phyloP scores from a whole-genome alignment of 2,797 vertebrate genomes.

The Microhierax caerulescens region DNA sequence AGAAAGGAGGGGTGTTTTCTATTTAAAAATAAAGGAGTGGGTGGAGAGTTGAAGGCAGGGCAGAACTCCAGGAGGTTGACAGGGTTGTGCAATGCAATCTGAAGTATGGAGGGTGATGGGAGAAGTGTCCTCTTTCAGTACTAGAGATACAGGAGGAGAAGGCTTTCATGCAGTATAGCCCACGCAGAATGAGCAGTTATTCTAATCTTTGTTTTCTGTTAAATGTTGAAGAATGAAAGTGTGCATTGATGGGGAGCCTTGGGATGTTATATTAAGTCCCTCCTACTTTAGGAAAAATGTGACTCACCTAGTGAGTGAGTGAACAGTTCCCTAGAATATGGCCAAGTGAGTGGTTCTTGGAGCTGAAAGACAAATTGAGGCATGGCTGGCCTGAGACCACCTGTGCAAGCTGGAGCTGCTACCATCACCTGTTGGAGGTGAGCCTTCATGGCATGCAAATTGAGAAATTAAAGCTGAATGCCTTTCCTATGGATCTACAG shows the following conservation, averaged over 20 bases:
- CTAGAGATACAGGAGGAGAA: not conserved
- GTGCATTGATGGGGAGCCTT: not conserved
- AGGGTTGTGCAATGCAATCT: not conserved
- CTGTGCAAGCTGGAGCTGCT: accelerated
- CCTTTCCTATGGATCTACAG: not conserved
- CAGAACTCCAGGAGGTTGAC: not conserved
- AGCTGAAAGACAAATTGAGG: not conserved
- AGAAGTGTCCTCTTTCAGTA: not conserved
- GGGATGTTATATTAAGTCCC: not conserved
- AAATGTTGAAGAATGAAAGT: not conserved
- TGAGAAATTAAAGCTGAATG: not conserved
- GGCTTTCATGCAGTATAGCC: not conserved
- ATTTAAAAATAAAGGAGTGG: not conserved
- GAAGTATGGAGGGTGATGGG: not conserved
- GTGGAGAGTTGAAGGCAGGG: not conserved
- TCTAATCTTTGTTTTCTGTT: not conserved
- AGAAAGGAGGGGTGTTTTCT: not conserved
- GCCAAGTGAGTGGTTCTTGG: not conserved
- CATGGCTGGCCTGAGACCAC: not conserved
- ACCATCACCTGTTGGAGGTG: not conserved
- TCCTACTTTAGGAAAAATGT: not conserved
- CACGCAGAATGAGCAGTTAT: accelerated
- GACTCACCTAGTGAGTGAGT: accelerated
- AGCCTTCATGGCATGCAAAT: not conserved
- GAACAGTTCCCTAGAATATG: not conserved